These are phyloP conservation scores for Rousettus leschenaultii DNA, from an alignment of 2,113 vertebrate species.

Conservation along the genomic window DNA sequence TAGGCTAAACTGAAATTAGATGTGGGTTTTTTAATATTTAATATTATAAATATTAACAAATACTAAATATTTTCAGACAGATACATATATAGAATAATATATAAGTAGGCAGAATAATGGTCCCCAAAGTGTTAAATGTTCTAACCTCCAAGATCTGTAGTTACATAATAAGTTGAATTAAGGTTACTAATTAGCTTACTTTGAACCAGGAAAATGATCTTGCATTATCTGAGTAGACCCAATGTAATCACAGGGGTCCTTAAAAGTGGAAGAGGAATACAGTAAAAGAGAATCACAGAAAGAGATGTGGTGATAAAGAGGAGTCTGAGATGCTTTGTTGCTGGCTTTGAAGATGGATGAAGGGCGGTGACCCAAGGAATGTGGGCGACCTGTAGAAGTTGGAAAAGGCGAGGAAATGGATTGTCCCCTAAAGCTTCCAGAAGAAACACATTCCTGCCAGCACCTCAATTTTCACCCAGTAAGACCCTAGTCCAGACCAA, in stretches of 20 bases:
- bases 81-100: not conserved
- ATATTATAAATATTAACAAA: not conserved
- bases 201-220: not conserved
- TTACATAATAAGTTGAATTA: not conserved
- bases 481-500: not conserved
- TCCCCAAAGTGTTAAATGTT: not conserved
- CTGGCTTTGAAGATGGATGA: not conserved
- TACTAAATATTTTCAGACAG: not conserved
- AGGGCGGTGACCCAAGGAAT: not conserved
- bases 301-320: not conserved
- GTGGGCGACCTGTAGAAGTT: not conserved
- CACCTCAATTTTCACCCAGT: not conserved
- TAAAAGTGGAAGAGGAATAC: not conserved
- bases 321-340: not conserved
- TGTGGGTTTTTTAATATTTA: not conserved
- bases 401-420: not conserved
- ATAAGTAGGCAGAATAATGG: not conserved
- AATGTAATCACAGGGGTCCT: not conserved
- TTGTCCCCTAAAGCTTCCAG: not conserved
- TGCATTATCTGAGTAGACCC: not conserved
- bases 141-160: not conserved
- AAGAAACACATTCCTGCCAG: not conserved
- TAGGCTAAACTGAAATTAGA: not conserved
- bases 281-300: not conserved
- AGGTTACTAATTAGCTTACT: not conserved